These are phyloP conservation scores for Thaumatotibia leucotreta DNA, from an alignment of 1,140 invertebrate genomes.

Conservation along the genomic window DNA sequence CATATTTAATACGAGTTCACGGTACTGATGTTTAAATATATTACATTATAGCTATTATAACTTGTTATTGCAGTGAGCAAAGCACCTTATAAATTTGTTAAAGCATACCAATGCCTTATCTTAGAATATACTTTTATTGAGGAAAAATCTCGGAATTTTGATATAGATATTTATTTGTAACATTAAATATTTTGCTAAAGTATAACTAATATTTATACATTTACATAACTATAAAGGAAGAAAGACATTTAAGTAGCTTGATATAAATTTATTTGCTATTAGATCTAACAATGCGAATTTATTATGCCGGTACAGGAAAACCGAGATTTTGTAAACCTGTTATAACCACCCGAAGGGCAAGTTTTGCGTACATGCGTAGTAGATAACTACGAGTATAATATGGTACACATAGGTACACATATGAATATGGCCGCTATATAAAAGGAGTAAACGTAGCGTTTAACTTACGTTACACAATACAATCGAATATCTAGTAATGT, in stretches of 20 bases:
- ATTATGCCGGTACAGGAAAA: background rate
- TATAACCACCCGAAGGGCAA: background rate
- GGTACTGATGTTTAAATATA: too few relatives aligned
- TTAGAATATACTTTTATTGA: background rate
- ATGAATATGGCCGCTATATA: too few relatives aligned
- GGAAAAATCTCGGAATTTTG: background rate
- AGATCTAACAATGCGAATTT: background rate
- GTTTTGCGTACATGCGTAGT: background rate
- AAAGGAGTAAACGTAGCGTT: background rate
- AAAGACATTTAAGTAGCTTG: background rate
- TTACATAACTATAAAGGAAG: too few relatives aligned
- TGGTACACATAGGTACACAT: background rate
- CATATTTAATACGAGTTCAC: too few relatives aligned
- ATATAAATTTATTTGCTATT: background rate
- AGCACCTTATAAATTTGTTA: too few relatives aligned
- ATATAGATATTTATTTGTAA: too few relatives aligned
- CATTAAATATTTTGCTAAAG: background rate
- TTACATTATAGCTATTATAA: too few relatives aligned
- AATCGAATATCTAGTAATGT: too few relatives aligned
- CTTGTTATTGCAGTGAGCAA: too few relatives aligned
- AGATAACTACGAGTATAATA: background rate
- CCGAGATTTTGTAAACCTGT: background rate
- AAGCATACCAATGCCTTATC: too few relatives aligned
- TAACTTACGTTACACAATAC: background rate
- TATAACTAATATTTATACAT: background rate